Evolutionary conservation across 1,140 invertebrate species (phyloP), one percentile per base, ranked within the genome.

Genomic region (Cydia splendana): DNA sequence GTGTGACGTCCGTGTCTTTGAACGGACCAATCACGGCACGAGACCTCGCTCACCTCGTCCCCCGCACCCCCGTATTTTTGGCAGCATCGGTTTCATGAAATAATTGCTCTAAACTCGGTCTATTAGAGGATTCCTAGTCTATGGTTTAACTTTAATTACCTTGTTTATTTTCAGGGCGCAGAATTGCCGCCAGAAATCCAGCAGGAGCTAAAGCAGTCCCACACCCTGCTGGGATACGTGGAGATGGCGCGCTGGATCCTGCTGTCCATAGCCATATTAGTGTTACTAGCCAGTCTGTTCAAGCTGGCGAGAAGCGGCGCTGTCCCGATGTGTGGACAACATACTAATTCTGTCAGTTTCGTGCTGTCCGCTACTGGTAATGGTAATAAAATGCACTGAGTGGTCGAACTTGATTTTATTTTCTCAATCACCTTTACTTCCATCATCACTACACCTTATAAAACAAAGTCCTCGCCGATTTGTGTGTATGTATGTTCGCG

Each of bases 231-330:
- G 0, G 80, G 84, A 18, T 88, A 89, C 79, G 85, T 90, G 15
- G 87, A 93, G 67, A 82, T 84, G 1, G 62, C 87, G 1, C 86
- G 89, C 18, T 94, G 93, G 93, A 65, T 89, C 2, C 42, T 93
- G 0, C 77, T 93, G 0, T 88, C 81, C 0, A 20, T 85, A 0
- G 84, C 91, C 0, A 73, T 91, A 1, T 38, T 88, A 9, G 74
- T 85, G 15, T 76, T 78, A 0, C 28, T 85, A 5, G 77, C 77
- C 0, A 83, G 87, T 5, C 80, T 78, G 0, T 38, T 84, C 2
- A 62, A 78, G 7, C 76, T 86, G 4, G 77, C 79, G 1, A 75
- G 84, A 6, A 78, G 83, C 0, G 81, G 80, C 6, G 78, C 79
- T 3, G 65, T 87, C 0, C 80, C 81, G 1, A 75, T 85, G 53